phyloP scores from a whole-genome alignment of 2,888 invertebrate genomes.

The Syrphus vitripennis region DNA sequence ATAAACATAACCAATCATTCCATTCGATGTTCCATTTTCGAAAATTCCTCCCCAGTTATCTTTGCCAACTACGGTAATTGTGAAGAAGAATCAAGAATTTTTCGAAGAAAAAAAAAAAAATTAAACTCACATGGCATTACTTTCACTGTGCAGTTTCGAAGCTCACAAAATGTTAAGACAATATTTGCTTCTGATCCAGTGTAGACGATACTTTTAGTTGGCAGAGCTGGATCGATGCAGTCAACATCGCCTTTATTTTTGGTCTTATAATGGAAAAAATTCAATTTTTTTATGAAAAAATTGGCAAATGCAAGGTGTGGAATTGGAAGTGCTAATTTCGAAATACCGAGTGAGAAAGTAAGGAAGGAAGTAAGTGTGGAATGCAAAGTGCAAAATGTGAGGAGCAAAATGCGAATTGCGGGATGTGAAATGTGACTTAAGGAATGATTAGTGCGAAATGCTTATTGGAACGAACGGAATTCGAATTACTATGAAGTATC shows the following conservation, averaged over 20 bases:
- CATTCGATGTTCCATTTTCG: slow-evolving; percentile 77
- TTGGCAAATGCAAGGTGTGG: too few species aligned
- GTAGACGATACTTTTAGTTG: slow-evolving; percentile 74
- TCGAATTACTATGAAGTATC: too few species aligned
- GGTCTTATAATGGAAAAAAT: slow-evolving; percentile 67
- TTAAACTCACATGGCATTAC: slow-evolving; percentile 77
- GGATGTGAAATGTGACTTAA: too few species aligned
- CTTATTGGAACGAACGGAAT: too few species aligned
- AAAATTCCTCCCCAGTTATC: slow-evolving; percentile 79
- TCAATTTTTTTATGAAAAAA: too few species aligned
- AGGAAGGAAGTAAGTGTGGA: too few species aligned
- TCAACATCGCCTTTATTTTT: slow-evolving; percentile 77
- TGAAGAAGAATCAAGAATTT: neutral
- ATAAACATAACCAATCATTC: slow-evolving; percentile 78
- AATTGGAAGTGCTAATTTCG: too few species aligned
- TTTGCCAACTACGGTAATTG: slow-evolving; percentile 74
- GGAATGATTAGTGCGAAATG: too few species aligned
- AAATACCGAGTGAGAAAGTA: too few species aligned
- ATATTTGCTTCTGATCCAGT: slow-evolving; percentile 78
- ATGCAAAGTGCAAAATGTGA: too few species aligned
- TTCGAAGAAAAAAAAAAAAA: neutral
- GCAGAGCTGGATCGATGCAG: slow-evolving; percentile 73
- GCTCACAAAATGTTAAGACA: slow-evolving; percentile 76
- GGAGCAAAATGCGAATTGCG: too few species aligned
- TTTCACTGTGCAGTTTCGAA: slow-evolving; percentile 77